phyloP scores from a whole-genome alignment of 2,888 invertebrate genomes.

The Dioctria rufipes region DNA sequence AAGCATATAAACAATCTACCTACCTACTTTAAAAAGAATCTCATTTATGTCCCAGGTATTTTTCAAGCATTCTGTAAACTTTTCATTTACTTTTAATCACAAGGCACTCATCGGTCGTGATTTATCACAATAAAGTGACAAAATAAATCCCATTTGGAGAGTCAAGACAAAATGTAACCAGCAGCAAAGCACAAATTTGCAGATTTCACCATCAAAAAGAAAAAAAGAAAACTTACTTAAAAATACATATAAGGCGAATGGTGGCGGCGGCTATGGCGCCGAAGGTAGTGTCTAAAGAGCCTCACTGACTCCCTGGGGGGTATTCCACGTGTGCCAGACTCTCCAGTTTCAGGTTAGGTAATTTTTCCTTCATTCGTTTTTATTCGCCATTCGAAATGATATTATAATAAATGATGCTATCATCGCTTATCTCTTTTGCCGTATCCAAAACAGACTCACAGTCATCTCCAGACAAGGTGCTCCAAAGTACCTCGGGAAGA shows the following conservation, averaged over 20 bases:
- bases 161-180: conserved; percentile 10
- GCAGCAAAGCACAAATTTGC: not conserved
- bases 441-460: not conserved
- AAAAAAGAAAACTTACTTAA: conserved; percentile 1
- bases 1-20: too few species aligned
- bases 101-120: not conserved
- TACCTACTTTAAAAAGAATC: too few species aligned
- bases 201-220: conserved; percentile 7
- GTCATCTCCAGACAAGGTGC: not conserved
- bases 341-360: not conserved
- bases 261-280: conserved; percentile 4
- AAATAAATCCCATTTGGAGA: conserved; percentile 17
- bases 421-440: conserved; percentile 41
- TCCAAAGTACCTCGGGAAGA: conserved; percentile 10
- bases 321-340: conserved; percentile 17
- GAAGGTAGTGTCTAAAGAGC: not conserved
- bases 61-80: too few species aligned
- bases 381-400: conserved; percentile 48
- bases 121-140: conserved; percentile 13
- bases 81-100: conserved; percentile 29
- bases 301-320: conserved; percentile 31
- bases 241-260: not conserved
- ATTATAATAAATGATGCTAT: conserved; percentile 50
- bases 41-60: too few species aligned
- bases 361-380: conserved; percentile 47